Base-by-base conservation (phyloP, 2,113 vertebrate species). In the Conger conger region DNA sequence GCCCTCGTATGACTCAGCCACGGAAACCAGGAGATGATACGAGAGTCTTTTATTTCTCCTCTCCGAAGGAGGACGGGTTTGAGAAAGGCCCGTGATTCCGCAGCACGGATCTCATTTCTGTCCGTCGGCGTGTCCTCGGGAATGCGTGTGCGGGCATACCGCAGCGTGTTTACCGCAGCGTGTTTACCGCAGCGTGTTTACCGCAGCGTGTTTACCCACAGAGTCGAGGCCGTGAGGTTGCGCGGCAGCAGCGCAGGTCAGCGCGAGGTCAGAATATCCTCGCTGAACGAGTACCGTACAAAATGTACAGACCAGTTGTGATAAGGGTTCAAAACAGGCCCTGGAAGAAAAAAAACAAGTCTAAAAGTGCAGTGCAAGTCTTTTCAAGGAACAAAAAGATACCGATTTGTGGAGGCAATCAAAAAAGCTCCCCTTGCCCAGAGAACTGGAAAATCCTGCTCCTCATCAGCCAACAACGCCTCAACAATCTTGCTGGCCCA, bases 11-110 rank as follows among this genome's bases (percentile, higher is more conserved):
- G 68, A 73, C 68, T 73, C 68, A 30, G 63, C 63, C 63, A 73
- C 23, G 53, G 30, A 38, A 82, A 57, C 33, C 18, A 68, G 23
- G 30, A 38, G 76, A 83, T 76, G 23, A n/a, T 6, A 60, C 80
- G 38, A 27, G n/a, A 15, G 23, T 3, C 63, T 38, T 73, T 17
- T 23, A 45, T 54, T 30, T 38, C 80, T 30, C 68, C 30, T 86
- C 85, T 3, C 38, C 38, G 79, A 82, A 87, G 86, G 54, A 87
- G 30, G 84, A 53, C 80, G 83, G 86, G 82, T 79, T 79, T 50
- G 45, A 50, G 11, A 50, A 1, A 13, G 45, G 45, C 45, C 45
- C 45, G 11, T 13, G 45, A 50, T 13, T 50, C 45, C 15, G 45
- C 11, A 50, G 4, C 45, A 1, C 15, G 6, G 6, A 13, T 50